phyloP scores from a whole-genome alignment of 2,888 invertebrate species.

The Oxytorus armatus region DNA sequence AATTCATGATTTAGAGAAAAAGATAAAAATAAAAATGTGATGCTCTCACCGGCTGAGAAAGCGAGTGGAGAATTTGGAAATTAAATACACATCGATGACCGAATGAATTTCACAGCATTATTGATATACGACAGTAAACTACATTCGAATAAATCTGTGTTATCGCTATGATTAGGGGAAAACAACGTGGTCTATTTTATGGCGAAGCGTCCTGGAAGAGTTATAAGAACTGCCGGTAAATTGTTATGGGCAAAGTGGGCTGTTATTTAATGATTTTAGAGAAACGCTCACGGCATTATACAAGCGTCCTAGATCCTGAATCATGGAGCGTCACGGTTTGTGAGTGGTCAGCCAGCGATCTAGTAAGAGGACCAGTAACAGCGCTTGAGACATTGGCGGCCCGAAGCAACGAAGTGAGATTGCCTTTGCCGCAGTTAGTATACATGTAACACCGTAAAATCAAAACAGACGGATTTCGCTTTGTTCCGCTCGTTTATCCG shows the following conservation, averaged over 20 bases:
- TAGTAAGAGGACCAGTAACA: conserved; percentile 50
- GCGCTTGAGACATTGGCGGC: conserved; percentile 69
- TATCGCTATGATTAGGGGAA: conserved; percentile 60
- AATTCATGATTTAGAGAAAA: too few relatives aligned
- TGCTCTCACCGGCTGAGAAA: too few relatives aligned
- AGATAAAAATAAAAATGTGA: too few relatives aligned
- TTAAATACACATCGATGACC: too few relatives aligned
- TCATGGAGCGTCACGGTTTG: conserved; percentile 84
- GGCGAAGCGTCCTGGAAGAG: too few relatives aligned
- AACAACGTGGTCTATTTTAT: conserved; percentile 64
- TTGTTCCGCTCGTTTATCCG: conserved; percentile 67
- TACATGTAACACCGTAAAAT: conserved; percentile 1
- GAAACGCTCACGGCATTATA: conserved; percentile 84
- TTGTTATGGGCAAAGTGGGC: conserved; percentile 78
- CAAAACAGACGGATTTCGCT: conserved; percentile 70
- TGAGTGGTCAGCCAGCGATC: conserved; percentile 76
- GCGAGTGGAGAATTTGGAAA: too few relatives aligned
- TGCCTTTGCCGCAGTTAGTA: conserved; percentile 66
- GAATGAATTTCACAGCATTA: not conserved
- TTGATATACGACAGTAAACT: too few relatives aligned
- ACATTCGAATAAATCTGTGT: too few relatives aligned
- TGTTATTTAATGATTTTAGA: conserved; percentile 84
- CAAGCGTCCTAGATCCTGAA: conserved; percentile 84
- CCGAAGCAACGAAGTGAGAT: conserved; percentile 74
- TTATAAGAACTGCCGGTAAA: too few relatives aligned